Conservation (phyloP, 2,113 vertebrate species). For the Peromyscus maniculatus region DNA sequence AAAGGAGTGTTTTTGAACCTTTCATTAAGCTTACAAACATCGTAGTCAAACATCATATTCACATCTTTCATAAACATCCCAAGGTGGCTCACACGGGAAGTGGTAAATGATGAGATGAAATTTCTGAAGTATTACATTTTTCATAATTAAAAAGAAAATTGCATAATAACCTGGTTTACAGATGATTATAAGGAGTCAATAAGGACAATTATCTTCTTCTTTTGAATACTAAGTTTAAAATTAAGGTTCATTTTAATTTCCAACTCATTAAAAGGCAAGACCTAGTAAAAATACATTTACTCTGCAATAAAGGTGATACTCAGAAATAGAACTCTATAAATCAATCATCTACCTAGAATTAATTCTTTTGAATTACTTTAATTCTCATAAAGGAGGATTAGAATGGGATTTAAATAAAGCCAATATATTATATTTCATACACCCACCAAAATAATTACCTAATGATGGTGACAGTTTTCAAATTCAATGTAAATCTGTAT, state of each 20-base stretch:
- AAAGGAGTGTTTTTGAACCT: not conserved
- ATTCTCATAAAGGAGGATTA: slow-evolving; percentile 44
- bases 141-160: slow-evolving; percentile 56
- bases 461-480: slow-evolving; percentile 28
- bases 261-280: slow-evolving; percentile 9
- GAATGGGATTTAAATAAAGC: slow-evolving; percentile 62
- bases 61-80: slow-evolving; percentile 27
- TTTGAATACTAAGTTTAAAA: slow-evolving; percentile 64
- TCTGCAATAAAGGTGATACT: slow-evolving; percentile 30
- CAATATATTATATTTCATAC: slow-evolving; percentile 51
- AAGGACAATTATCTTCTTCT: slow-evolving; percentile 46
- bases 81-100: not conserved
- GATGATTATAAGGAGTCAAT: slow-evolving; percentile 28
- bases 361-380: slow-evolving; percentile 63
- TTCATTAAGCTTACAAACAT: slow-evolving; percentile 14
- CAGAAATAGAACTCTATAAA: slow-evolving; percentile 56
- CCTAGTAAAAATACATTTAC: slow-evolving; percentile 61
- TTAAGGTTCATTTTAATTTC: slow-evolving; percentile 60
- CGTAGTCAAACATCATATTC: slow-evolving; percentile 31
- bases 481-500: slow-evolving; percentile 58
- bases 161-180: slow-evolving; percentile 44
- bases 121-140: slow-evolving; percentile 54
- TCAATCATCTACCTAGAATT: slow-evolving; percentile 54
- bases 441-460: slow-evolving; percentile 48
- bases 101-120: not conserved